Base-by-base conservation (phyloP, 2,797 vertebrate genomes). In the Gymnothorax javanicus region DNA sequence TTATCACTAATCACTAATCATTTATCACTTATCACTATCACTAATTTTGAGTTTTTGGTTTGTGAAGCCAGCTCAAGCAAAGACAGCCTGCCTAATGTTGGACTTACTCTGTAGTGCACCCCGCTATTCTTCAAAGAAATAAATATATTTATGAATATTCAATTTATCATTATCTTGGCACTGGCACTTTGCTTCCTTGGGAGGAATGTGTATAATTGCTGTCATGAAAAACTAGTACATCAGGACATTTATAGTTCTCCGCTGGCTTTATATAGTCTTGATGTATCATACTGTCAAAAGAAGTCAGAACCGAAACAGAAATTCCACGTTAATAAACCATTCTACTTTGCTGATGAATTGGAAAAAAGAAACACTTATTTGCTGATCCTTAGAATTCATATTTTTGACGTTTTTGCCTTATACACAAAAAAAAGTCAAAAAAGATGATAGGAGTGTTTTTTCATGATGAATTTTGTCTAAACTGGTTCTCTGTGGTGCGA, bases 261-360 rank as follows among this genome's bases (percentile, higher is more conserved):
- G 6, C 62, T 7, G n/a, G 23, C 62, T 23, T 7, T 7, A 6
- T 67, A 23, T 67, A 6, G 20, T 7, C 4, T n/a, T 23, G n/a
- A 67, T 67, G 62, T 67, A 67, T 67, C 62, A 67, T n/a, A 62
- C 60, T 62, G 60, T 62, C 60, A 62, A 62, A 67, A 67, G 20
- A 67, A 23, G 20, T 23, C 20, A 67, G n/a, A 59, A 67, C 20
- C 62, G 20, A 23, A 67, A 67, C 7, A 67, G n/a, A 67, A 67
- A 67, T n/a, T n/a, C 4, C 20, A 67, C 62, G n/a, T 67, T 23
- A 67, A 67, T 67, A 67, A 67, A n/a, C 62, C 62, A 67, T 67
- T 23, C 20, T 67, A 23, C 62, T 67, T n/a, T 67, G 62, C 62
- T 67, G 62, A 23, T 67, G n/a, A n/a, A 67, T 67, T 67, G 62